phyloP scores from a whole-genome alignment of 2,797 vertebrate genomes.

The Cirrhinus molitorella region DNA sequence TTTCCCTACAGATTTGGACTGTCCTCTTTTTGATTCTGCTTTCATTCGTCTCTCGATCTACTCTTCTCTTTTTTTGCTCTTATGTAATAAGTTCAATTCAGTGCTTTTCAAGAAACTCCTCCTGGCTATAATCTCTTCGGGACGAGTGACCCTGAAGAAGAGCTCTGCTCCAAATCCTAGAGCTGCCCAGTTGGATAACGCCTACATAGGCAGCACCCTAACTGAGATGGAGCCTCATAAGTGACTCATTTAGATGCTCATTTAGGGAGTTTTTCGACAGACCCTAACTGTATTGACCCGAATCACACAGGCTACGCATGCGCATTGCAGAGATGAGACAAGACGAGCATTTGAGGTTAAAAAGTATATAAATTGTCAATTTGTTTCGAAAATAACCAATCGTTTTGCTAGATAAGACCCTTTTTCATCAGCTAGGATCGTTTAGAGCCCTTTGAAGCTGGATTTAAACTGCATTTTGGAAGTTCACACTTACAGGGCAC shows the following conservation, averaged over 20 bases:
- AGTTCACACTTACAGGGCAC: too few relatives aligned
- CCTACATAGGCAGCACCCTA: not conserved
- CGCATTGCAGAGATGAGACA: too few relatives aligned
- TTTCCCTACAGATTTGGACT: not conserved
- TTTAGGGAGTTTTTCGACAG: too few relatives aligned
- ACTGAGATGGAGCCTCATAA: not conserved
- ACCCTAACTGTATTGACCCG: too few relatives aligned
- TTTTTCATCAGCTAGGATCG: too few relatives aligned
- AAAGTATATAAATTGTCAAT: too few relatives aligned
- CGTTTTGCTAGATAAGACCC: too few relatives aligned
- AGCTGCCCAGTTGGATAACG: not conserved
- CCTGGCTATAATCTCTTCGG: not conserved
- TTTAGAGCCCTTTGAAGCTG: too few relatives aligned
- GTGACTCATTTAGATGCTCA: not conserved
- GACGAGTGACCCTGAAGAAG: not conserved
- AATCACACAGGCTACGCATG: too few relatives aligned
- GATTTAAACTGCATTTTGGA: too few relatives aligned
- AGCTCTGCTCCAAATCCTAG: not conserved
- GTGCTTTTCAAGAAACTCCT: slow-evolving; percentile 2
- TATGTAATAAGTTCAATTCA: not conserved
- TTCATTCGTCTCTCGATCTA: not conserved
- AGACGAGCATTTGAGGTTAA: too few relatives aligned
- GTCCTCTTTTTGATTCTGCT: not conserved
- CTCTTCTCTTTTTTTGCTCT: not conserved
- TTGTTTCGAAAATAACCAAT: too few relatives aligned